Evolutionary conservation across 2,888 invertebrate genomes (phyloP).

Genomic region (Noctua janthe): DNA sequence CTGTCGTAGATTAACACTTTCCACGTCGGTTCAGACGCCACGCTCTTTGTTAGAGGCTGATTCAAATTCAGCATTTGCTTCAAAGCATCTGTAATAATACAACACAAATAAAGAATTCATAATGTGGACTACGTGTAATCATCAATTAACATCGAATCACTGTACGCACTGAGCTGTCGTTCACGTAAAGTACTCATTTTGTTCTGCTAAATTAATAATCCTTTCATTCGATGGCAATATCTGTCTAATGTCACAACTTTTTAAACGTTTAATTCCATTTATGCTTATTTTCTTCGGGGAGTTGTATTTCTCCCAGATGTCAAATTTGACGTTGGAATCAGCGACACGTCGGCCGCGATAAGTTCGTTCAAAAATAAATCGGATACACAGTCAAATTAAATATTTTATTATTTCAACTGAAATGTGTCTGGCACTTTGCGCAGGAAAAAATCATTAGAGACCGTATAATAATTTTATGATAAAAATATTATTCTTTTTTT

Average conservation of each 20-base stretch:
- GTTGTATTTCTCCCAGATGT: conserved; percentile 57
- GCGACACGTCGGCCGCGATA: conserved; percentile 62
- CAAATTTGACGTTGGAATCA: conserved; percentile 62
- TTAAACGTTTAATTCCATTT: conserved; percentile 48
- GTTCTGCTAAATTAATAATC: conserved; percentile 30
- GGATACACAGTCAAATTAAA: conserved; percentile 4
- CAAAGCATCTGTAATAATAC: conserved; percentile 93
- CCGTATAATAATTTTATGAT: background rate
- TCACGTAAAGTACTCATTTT: conserved; percentile 73
- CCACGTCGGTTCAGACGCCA: conserved; percentile 97
- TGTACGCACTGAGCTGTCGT: conserved; percentile 76
- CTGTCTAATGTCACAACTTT: conserved; percentile 35
- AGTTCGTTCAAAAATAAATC: conserved; percentile 46
- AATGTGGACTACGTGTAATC: conserved; percentile 57
- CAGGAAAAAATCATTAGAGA: background rate
- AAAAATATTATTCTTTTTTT: background rate
- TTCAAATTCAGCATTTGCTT: conserved; percentile 99
- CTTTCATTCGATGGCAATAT: conserved; percentile 57
- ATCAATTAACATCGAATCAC: conserved; percentile 35
- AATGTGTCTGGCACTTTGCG: background rate
- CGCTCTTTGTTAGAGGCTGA: conserved; percentile 93
- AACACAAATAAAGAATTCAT: conserved; percentile 57
- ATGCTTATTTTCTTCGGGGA: conserved; percentile 48
- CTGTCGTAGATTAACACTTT: conserved; percentile 99
- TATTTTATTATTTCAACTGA: background rate